Evolutionary conservation across 2,113 vertebrate genomes (phyloP).

Genomic region (Rhabdornis inornatus): DNA sequence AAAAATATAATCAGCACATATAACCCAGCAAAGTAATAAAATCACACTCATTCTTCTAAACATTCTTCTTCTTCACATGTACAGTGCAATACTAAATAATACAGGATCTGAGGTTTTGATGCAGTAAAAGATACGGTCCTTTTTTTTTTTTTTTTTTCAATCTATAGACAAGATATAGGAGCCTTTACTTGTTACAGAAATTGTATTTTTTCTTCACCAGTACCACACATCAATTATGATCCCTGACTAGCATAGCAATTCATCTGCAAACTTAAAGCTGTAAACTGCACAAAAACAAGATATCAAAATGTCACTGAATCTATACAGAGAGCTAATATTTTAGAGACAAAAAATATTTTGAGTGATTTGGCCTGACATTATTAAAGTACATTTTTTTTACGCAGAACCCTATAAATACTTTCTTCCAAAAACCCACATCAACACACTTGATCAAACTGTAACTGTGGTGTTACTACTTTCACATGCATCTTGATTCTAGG

Average conservation of each 20-base stretch:
- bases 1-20: not conserved
- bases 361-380: conserved; percentile 28
- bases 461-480: conserved; percentile 76
- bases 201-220: conserved; percentile 11
- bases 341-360: conserved; percentile 36
- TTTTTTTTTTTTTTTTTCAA: not conserved
- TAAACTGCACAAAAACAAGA: conserved; percentile 9
- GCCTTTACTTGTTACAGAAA: conserved; percentile 15
- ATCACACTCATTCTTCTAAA: not conserved
- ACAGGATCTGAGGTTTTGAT: not conserved
- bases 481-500: conserved; percentile 76
- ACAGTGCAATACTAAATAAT: not conserved
- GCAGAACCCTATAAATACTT: conserved; percentile 40
- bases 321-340: conserved; percentile 19
- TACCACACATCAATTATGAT: conserved; percentile 18
- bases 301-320: not conserved
- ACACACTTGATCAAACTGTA: conserved; percentile 70
- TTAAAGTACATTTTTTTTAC: not conserved
- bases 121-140: not conserved
- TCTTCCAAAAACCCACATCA: not conserved
- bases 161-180: not conserved
- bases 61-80: not conserved
- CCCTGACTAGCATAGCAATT: conserved; percentile 22
- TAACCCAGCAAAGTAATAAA: not conserved
- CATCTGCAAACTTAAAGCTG: conserved; percentile 24